Base-by-base conservation (phyloP, 2,113 vertebrate species). In the Equus przewalskii region DNA sequence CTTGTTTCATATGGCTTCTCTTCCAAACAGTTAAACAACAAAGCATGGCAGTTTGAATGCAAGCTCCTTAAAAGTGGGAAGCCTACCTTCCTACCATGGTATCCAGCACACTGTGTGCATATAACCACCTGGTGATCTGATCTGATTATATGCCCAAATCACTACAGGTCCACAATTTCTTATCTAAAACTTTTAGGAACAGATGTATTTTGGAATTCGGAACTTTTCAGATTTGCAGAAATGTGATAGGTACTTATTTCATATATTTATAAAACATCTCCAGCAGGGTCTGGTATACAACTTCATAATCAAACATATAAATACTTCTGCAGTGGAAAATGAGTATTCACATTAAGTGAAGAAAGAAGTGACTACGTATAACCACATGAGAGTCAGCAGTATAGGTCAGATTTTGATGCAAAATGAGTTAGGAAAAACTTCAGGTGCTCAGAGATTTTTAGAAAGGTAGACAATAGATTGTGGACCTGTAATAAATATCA, bases 171-270 rank as follows among this genome's bases (percentile, higher is more conserved):
- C 16, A 84, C 65, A 86, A 9, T 62, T 85, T 88, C 64, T 81
- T 44, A 69, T 69, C 8, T 73, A 24, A 86, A 95, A 83, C 41
- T 72, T 72, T n/a, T 46, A 87, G 69, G 30, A 76, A 30, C 9
- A 46, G 30, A 76, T n/a, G 4, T 26, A 19, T 58, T 85, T 91
- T 49, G 21, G 58, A 76, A 89, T 85, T 69, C 7, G 85, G 10
- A 92, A 49, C 28, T 84, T 44, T 93, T 80, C 64, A 56, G 30
- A 95, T 78, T 81, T 94, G 89, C 92, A 85, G 33, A 72, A 70
- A 91, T 33, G 44, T 91, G 56, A 67, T 10, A 65, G 58, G n/a
- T 73, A 85, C 10, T 36, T 88, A 95, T 49, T 76, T 65, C 22
- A 95, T 5, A n/a, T 15, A 93, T 75, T 89, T 58, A 56, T 62